Base-by-base conservation (phyloP, 2,888 invertebrate species). In the Acrobasis suavella region DNA sequence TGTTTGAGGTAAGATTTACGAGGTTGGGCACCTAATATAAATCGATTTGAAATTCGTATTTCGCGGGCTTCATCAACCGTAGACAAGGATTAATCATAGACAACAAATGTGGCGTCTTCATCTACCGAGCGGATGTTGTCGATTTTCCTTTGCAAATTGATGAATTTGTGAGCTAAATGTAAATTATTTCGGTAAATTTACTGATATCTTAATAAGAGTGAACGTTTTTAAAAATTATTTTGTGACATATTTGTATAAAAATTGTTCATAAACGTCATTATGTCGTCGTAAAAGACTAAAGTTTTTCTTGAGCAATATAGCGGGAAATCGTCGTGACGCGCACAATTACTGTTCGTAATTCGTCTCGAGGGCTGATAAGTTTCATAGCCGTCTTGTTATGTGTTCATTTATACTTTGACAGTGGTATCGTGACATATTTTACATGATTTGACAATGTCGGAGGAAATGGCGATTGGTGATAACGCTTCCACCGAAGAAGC, bases 291-390 rank as follows among this genome's bases (percentile, higher is more conserved):
- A 72, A 75, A 70, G 69, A 64, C 64, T 50, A 72, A 76, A 67
- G 69, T 77, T 83, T 78, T 86, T 83, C 77, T 69, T 65, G 67
- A 75, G 74, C 82, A 83, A 79, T 88, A 91, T 82, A 91, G 91
- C 91, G 91, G 91, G 91, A 91, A 91, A 91, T 82, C 83, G 78
- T 78, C 82, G 89, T 87, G 91, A 90, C 91, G 91, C 91, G 86
- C 81, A 83, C 80, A 74, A 85, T 78, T n/a, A n/a, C n/a, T 81
- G 81, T 80, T 82, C 79, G 77, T 83, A 85, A 82, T 82, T 86
- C 78, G 79, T 82, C 73, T 75, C 78, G 78, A 78, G 75, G 77
- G 74, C 78, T 79, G 74, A 75, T 75, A 74, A 82, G 85, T 86
- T 81, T 85, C 80, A 80, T 82, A 83, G 85, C 79, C 80, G 74